Conservation (phyloP, 2,113 vertebrate genomes). For the Pampusana beccarii region DNA sequence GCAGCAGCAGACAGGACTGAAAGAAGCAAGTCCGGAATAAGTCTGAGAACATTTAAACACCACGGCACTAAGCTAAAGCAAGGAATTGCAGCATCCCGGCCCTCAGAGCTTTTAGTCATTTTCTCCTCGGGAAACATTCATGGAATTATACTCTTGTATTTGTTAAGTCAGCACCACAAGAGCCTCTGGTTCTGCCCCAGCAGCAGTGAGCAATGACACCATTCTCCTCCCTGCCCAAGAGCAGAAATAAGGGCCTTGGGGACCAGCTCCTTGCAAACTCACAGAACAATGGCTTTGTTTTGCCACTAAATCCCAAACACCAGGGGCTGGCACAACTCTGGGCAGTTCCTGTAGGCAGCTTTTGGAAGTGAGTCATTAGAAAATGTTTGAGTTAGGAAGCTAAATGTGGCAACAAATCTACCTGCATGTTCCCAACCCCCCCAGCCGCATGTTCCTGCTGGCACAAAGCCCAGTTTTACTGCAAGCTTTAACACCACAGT, state of each 20-base stretch:
- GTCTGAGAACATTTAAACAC: background rate
- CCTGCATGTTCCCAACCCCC: background rate
- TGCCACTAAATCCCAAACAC: conserved; percentile 22
- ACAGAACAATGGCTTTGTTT: conserved; percentile 31
- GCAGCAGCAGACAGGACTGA: background rate
- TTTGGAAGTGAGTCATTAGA: conserved; percentile 54
- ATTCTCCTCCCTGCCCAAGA: background rate
- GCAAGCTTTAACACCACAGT: background rate
- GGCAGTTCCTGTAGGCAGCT: conserved; percentile 46
- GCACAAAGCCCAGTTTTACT: background rate
- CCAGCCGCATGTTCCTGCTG: background rate
- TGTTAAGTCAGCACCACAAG: background rate
- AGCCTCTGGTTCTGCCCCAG: background rate
- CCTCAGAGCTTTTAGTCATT: background rate
- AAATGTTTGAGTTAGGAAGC: conserved; percentile 53
- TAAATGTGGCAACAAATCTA: conserved; percentile 13
- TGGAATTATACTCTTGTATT: background rate
- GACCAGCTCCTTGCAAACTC: background rate
- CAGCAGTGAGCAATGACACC: background rate
- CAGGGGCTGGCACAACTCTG: conserved; percentile 30
- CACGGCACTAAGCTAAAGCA: background rate
- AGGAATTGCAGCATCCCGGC: background rate
- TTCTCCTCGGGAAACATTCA: background rate
- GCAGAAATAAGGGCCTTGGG: background rate
- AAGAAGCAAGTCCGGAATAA: background rate